These are phyloP conservation scores for Ormyrus rosae DNA, from an alignment of 2,888 invertebrate species.

Conservation along the genomic window DNA sequence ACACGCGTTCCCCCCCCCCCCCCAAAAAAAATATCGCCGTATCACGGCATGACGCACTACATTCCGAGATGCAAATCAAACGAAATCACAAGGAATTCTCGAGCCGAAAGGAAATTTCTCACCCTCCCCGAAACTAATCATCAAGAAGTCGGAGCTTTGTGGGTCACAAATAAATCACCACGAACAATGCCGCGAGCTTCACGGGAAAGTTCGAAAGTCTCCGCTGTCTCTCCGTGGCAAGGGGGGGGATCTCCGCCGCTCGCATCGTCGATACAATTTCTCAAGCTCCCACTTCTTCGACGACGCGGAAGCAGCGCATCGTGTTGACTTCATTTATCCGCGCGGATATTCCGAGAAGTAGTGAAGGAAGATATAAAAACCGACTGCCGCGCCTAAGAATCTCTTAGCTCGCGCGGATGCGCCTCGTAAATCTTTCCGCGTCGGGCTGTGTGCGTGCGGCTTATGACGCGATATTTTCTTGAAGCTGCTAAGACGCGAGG, in stretches of 20 bases:
- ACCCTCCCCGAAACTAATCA: slow-evolving; percentile 4
- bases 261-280: slow-evolving; percentile 47
- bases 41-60: slow-evolving; percentile 3
- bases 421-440: too few species aligned
- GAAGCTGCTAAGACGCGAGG: too few species aligned
- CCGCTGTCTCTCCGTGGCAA: background rate
- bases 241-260: slow-evolving; percentile 5
- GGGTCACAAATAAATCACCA: slow-evolving; percentile 36
- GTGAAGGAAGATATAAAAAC: too few species aligned
- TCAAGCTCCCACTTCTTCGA: slow-evolving; percentile 16
- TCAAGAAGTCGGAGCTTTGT: background rate
- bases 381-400: too few species aligned
- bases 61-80: slow-evolving; percentile 7
- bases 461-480: too few species aligned
- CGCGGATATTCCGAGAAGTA: too few species aligned
- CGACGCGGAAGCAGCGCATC: slow-evolving; percentile 41
- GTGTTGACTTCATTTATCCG: slow-evolving; percentile 48
- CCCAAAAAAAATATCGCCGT: background rate
- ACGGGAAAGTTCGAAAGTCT: slow-evolving; percentile 28
- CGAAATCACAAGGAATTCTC: too few species aligned
- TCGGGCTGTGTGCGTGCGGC: too few species aligned
- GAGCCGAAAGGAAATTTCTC: background rate
- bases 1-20: too few species aligned
- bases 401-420: too few species aligned
- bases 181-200: slow-evolving; percentile 19